Base-by-base conservation (phyloP, 1,140 invertebrate genomes). In the Plutomurus gul region DNA sequence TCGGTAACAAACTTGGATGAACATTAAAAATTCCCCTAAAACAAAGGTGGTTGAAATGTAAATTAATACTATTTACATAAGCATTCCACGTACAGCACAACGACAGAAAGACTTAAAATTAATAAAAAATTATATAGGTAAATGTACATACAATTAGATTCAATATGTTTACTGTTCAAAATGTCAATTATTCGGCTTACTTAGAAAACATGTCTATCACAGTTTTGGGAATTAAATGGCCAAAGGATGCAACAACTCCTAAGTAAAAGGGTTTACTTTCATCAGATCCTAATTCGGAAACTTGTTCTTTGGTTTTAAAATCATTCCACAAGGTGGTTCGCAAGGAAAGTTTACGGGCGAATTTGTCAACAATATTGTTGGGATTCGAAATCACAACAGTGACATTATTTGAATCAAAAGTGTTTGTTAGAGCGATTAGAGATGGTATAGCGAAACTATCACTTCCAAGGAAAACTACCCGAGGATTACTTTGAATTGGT, bases 341-440 rank as follows among this genome's bases (percentile, higher is more conserved):
- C 1, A 84, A 40, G 11, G 60, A 13, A 70, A 77, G 20, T 20
- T 76, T 22, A 37, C 51, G 70, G 7, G 81, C 81, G 40, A 77
- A 83, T 56, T 84, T 81, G 2, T 76, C 83, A 10, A 85, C 78
- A n/a, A 72, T 25, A 85, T 95, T 96, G 4, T 95, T 94, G 82
- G 95, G 93, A n/a, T 94, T 94, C 85, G 95, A 96, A 84, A 96
- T 94, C 1, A 95, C 91, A 85, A 96, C 89, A 4, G 93, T 93
- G 16, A 92, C 91, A 85, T 95, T 95, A 49, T 95, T 92, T 84
- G 91, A 90, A 0, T 91, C 93, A 84, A 94, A 95, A 0, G 92
- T 93, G n/a, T 95, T 87, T 84, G 94, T 95, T 93, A 95, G 95
- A 60, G 95, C 92, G 86, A 96, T 94, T 77, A 94, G 93, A 0